These are phyloP conservation scores for Boleophthalmus pectinirostris DNA, from an alignment of 2,113 vertebrate genomes.

Conservation along the genomic window DNA sequence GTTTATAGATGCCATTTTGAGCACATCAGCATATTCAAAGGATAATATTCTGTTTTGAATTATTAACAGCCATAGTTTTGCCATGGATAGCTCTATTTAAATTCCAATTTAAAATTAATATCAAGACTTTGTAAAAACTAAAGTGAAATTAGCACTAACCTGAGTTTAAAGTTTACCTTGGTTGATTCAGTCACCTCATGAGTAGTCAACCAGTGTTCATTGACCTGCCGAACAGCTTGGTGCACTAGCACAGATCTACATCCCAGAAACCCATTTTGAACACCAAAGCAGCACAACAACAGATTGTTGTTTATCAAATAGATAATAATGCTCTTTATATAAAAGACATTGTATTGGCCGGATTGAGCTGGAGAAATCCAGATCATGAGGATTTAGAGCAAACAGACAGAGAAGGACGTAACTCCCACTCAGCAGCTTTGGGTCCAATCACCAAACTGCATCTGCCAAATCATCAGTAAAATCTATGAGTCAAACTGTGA, in stretches of 20 bases:
- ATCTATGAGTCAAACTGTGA: conserved; percentile 14
- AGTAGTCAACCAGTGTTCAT: too few relatives aligned
- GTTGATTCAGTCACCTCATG: too few relatives aligned
- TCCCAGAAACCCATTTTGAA: conserved; percentile 45
- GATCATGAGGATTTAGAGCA: conserved; percentile 31
- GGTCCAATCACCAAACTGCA: conserved; percentile 37
- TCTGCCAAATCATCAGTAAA: conserved; percentile 20
- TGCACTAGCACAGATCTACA: conserved; percentile 11
- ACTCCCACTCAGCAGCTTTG: conserved; percentile 59
- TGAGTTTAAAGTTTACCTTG: too few relatives aligned
- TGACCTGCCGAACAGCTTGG: neutral
- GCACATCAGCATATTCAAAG: too few relatives aligned
- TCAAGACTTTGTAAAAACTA: too few relatives aligned
- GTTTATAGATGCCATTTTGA: too few relatives aligned
- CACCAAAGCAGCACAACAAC: conserved; percentile 44
- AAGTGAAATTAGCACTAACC: too few relatives aligned
- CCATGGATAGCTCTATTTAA: too few relatives aligned
- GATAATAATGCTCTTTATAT: conserved; percentile 36
- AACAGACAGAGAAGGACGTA: conserved; percentile 9
- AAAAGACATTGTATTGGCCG: conserved; percentile 29
- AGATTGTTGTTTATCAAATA: conserved; percentile 12
- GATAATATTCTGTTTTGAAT: too few relatives aligned
- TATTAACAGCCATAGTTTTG: too few relatives aligned
- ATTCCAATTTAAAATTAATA: too few relatives aligned
- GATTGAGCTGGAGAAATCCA: conserved; percentile 31